These are phyloP conservation scores for Metallyticus violacea DNA, from an alignment of 2,888 invertebrate species.

Conservation along the genomic window DNA sequence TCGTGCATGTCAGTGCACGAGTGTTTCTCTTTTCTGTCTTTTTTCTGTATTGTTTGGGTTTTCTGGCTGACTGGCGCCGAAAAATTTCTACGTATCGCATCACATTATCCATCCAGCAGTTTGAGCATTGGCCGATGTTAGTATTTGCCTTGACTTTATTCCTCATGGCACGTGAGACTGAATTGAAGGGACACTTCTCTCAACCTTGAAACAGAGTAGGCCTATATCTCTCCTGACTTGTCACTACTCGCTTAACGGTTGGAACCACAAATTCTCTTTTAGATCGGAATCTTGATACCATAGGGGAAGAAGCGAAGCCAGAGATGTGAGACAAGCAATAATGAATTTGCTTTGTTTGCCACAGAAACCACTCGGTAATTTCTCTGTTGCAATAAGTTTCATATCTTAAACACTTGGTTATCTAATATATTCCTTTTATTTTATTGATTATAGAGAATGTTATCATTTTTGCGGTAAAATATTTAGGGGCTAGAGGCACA, in stretches of 20 bases:
- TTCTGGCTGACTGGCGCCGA: background rate
- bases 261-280: background rate
- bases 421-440: no score
- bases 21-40: no score
- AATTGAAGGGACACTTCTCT: background rate
- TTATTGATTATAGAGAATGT: no score
- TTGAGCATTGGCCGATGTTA: background rate
- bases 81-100: background rate
- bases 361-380: background rate
- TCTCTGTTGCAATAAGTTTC: no score
- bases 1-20: background rate
- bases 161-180: background rate
- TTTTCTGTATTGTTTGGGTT: background rate
- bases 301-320: background rate
- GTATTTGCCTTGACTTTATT: no score
- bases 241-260: background rate
- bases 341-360: background rate
- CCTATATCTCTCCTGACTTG: background rate
- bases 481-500: no score
- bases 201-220: background rate
- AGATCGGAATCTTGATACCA: background rate
- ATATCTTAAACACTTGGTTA: no score
- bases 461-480: no score
- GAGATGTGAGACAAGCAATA: background rate
- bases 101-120: background rate